phyloP scores from a whole-genome alignment of 2,113 vertebrate genomes.

The Delphinapterus leucas region DNA sequence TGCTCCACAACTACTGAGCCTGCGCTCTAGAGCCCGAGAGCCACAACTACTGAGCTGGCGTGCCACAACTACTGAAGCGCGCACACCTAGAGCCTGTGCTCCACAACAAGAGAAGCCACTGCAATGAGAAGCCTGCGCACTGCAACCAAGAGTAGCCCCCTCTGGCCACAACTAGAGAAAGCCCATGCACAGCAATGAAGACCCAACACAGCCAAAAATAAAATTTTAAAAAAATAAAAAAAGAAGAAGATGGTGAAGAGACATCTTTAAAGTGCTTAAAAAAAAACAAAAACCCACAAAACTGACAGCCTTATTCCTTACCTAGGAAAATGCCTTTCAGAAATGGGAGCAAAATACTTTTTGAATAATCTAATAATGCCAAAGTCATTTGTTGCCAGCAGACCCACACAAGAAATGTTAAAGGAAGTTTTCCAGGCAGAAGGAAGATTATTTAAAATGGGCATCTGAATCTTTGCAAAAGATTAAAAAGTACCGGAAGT shows the following conservation, averaged over 20 bases:
- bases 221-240: too few species aligned
- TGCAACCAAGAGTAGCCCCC: too few species aligned
- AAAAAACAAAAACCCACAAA: neutral
- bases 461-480: neutral
- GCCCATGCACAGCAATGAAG: too few species aligned
- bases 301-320: neutral
- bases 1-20: too few species aligned
- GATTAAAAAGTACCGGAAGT: neutral
- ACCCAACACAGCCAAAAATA: too few species aligned
- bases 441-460: neutral
- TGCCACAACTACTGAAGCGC: too few species aligned
- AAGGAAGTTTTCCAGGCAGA: neutral
- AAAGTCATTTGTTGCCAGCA: neutral
- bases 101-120: too few species aligned
- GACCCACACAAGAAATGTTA: neutral
- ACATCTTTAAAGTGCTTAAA: neutral
- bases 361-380: neutral
- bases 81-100: too few species aligned
- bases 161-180: too few species aligned
- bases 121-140: too few species aligned
- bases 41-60: too few species aligned
- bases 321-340: neutral
- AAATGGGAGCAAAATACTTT: neutral
- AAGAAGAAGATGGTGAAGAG: neutral
- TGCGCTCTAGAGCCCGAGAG: too few species aligned